phyloP scores from a whole-genome alignment of 2,888 invertebrate genomes.

The Amblyjoppa fuscipennis region DNA sequence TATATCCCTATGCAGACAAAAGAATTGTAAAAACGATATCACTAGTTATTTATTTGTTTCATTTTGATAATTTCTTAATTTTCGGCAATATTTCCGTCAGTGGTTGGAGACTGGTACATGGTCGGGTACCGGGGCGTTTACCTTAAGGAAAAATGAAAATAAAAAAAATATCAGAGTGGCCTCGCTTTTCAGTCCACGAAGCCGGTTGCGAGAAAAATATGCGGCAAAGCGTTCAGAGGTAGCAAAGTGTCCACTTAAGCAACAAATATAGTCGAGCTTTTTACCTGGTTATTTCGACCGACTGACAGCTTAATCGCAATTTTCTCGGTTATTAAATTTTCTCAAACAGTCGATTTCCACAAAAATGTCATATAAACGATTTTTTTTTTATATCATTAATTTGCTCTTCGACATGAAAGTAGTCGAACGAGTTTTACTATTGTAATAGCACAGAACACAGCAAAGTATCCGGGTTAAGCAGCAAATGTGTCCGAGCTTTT shows the following conservation, averaged over 20 bases:
- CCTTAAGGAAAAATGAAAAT: not conserved
- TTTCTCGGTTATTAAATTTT: not conserved
- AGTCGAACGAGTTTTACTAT: not conserved
- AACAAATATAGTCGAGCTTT: not conserved
- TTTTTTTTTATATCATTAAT: not conserved
- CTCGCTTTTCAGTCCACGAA: not conserved
- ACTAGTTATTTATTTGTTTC: too few species aligned
- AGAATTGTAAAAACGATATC: too few species aligned
- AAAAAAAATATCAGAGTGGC: not conserved
- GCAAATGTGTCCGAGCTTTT: not conserved
- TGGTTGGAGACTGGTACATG: too few species aligned
- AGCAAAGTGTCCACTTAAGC: constrained; percentile 3
- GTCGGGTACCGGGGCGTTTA: too few species aligned
- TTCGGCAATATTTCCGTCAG: too few species aligned
- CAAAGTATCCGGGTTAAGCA: constrained; percentile 4
- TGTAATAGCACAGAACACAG: not conserved
- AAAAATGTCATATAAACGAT: not conserved
- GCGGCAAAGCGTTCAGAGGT: not conserved
- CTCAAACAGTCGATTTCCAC: not conserved
- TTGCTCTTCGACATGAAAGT: not conserved
- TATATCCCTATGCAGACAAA: too few species aligned
- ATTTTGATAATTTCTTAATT: too few species aligned
- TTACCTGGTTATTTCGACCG: not conserved
- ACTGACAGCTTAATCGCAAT: not conserved
- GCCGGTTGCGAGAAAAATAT: not conserved